Conservation (phyloP, 2,888 invertebrate species). For the Catocala sponsa region DNA sequence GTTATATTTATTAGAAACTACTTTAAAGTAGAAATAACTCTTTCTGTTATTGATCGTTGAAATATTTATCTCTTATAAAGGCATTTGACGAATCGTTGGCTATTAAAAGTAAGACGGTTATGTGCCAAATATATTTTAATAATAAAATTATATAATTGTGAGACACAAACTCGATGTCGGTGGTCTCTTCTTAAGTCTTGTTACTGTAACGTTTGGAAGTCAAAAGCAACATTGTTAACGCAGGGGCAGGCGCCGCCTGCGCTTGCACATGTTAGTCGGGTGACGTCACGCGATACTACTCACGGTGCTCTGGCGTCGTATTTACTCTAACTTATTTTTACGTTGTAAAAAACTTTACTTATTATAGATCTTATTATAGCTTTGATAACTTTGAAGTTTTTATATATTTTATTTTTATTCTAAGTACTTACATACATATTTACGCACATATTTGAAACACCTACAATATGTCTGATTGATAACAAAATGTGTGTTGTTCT, state of each 20-base stretch:
- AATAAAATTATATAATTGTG: conserved; percentile 25
- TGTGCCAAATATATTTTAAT: conserved; percentile 57
- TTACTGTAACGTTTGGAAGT: conserved; percentile 9
- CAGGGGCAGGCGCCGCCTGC: neutral
- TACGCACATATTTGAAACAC: conserved; percentile 16
- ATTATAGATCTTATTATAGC: conserved; percentile 13
- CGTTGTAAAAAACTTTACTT: conserved; percentile 14
- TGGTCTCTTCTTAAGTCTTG: conserved; percentile 15
- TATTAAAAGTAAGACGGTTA: conserved; percentile 40
- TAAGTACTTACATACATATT: conserved; percentile 1
- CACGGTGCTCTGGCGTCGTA: neutral
- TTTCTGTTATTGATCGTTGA: conserved; percentile 51
- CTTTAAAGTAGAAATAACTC: conserved; percentile 57
- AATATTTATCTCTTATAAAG: conserved; percentile 33
- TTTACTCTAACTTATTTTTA: conserved; percentile 10
- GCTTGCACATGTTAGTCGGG: too few species aligned
- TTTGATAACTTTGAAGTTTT: conserved; percentile 9
- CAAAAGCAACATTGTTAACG: conserved; percentile 9
- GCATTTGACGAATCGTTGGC: conserved; percentile 49
- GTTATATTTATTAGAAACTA: conserved; percentile 66
- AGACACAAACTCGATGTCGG: conserved; percentile 16
- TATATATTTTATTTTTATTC: conserved; percentile 9
- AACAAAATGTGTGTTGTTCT: conserved; percentile 4
- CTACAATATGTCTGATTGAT: conserved; percentile 6
- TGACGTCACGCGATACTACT: too few species aligned